Evolutionary conservation across 2,888 invertebrate species (phyloP).

Genomic region (Sicus ferrugineus): DNA sequence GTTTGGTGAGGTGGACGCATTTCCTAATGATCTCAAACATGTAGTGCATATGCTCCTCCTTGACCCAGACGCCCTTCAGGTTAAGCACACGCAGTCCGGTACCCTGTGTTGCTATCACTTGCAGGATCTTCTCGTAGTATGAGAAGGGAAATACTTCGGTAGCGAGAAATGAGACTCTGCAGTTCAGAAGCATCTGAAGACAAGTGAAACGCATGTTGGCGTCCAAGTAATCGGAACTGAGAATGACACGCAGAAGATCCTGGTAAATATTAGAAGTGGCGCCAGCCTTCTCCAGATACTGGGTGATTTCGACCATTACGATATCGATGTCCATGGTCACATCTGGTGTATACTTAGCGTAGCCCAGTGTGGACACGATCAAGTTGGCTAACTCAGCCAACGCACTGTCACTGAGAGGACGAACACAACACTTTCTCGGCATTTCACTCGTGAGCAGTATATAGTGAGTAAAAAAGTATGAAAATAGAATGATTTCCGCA

Average conservation of each 20-base stretch:
- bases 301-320: constrained; percentile 70
- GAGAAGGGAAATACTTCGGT: constrained; percentile 76
- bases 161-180: constrained; percentile 72
- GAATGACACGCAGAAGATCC: constrained; percentile 72
- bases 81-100: constrained; percentile 72
- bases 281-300: constrained; percentile 70
- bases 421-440: constrained; percentile 73
- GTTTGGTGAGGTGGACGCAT: constrained; percentile 69
- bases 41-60: constrained; percentile 73
- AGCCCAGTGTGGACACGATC: constrained; percentile 70
- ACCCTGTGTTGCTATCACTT: constrained; percentile 72
- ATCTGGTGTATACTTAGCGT: constrained; percentile 66
- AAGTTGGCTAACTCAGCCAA: constrained; percentile 71
- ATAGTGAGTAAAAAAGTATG: too few relatives aligned
- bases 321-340: constrained; percentile 69
- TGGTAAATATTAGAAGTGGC: constrained; percentile 75
- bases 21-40: constrained; percentile 71
- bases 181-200: constrained; percentile 71
- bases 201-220: constrained; percentile 74
- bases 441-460: too few relatives aligned
- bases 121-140: constrained; percentile 75
- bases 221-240: constrained; percentile 73
- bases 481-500: background rate
- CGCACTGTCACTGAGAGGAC: constrained; percentile 69
- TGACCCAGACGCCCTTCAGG: constrained; percentile 77